Percentiles rank a stretch among this genome's conserved stretches.
Evolutionary conservation across 2,797 vertebrate genomes (phyloP).

Genomic region (Valencia hispanica): DNA sequence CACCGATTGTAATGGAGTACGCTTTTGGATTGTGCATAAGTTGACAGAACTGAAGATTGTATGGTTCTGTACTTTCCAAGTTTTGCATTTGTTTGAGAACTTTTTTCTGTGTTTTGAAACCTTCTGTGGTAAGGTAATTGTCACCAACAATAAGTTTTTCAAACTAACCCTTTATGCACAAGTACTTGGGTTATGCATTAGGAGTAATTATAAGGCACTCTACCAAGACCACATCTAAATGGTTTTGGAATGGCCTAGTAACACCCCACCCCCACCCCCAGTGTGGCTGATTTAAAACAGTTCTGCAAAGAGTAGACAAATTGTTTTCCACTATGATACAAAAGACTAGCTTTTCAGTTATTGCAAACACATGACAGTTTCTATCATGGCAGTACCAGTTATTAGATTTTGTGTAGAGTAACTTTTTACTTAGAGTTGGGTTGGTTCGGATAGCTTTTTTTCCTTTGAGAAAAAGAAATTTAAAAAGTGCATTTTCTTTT

Average conservation of each 20-base stretch:
- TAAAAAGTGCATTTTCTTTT: too few relatives aligned
- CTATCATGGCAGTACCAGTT: not conserved
- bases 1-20: not conserved
- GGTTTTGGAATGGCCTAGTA: not conserved
- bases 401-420: not conserved
- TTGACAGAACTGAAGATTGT: not conserved
- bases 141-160: not conserved
- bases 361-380: not conserved
- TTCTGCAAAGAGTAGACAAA: not conserved
- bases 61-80: not conserved
- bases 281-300: not conserved
- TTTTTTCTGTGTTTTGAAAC: not conserved
- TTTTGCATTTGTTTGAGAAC: not conserved
- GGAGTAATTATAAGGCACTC: not conserved
- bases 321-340: not conserved
- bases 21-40: not conserved
- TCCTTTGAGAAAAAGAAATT: not conserved
- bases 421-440: not conserved
- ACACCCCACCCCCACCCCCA: too few relatives aligned
- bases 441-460: not conserved
- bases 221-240: not conserved
- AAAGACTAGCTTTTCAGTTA: not conserved
- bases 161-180: not conserved
- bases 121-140: not conserved
- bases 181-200: not conserved